Percentiles rank a stretch among this genome's conserved stretches.
phyloP scores from a whole-genome alignment of 2,113 vertebrate genomes.

The Trichomycterus rosablanca region DNA sequence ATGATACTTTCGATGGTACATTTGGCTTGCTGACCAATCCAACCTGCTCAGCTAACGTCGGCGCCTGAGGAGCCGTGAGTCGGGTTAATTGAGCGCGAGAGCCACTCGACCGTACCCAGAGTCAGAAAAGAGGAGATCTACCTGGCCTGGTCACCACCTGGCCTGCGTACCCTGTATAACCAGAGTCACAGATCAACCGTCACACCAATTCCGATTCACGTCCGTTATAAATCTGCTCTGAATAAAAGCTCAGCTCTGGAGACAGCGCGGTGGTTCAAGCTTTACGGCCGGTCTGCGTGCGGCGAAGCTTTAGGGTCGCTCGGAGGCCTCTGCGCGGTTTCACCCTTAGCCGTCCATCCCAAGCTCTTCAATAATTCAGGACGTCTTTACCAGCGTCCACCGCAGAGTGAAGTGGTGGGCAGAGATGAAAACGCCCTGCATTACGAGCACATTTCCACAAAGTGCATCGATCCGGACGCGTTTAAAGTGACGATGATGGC shows the following conservation, averaged over 20 bases:
- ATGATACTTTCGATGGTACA: no score
- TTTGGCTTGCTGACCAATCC: no score
- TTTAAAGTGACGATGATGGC: constrained; percentile 36
- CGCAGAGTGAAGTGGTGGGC: constrained; percentile 62
- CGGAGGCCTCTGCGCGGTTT: constrained; percentile 66
- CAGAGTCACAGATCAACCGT: constrained; percentile 12
- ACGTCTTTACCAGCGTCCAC: constrained; percentile 71
- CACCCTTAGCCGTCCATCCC: constrained; percentile 65
- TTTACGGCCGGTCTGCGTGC: constrained; percentile 13
- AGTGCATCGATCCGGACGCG: constrained; percentile 15
- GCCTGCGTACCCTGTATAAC: constrained; percentile 17
- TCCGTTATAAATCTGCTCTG: constrained; percentile 54
- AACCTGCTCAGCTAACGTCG: constrained; percentile 20
- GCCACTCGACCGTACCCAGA: constrained; percentile 1
- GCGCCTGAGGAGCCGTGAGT: not conserved
- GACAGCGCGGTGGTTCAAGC: constrained; percentile 49
- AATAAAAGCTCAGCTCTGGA: constrained; percentile 57
- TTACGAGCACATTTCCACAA: constrained; percentile 56
- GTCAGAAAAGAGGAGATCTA: constrained; percentile 14
- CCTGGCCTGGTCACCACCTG: not conserved
- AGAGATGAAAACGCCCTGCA: constrained; percentile 60
- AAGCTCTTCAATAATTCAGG: constrained; percentile 74
- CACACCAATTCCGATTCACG: constrained; percentile 26
- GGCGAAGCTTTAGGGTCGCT: constrained; percentile 46
- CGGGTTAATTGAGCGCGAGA: constrained; percentile 25